phyloP scores from a whole-genome alignment of 2,797 vertebrate genomes.

The Sebastes paucispinis region DNA sequence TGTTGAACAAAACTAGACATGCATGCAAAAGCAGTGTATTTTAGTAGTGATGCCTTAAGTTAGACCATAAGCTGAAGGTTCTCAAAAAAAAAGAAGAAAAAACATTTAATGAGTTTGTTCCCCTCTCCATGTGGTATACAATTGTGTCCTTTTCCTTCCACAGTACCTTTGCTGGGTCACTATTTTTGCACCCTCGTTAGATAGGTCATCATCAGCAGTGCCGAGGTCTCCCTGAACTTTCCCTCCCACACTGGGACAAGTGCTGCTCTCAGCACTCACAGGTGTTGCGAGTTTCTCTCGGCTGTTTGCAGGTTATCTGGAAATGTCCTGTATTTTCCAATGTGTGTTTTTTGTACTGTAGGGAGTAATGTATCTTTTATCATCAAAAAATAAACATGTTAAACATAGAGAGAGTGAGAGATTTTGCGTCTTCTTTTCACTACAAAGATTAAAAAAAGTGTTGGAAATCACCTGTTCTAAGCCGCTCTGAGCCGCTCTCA shows the following conservation, averaged over 20 bases:
- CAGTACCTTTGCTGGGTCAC: constrained; percentile 80
- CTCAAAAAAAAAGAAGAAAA: constrained; percentile 65
- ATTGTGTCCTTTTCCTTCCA: constrained; percentile 82
- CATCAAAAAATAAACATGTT: constrained; percentile 82
- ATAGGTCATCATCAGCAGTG: constrained; percentile 80
- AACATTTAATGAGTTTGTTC: constrained; percentile 79
- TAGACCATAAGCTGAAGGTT: constrained; percentile 83
- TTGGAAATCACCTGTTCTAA: constrained; percentile 55
- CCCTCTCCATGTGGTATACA: constrained; percentile 81
- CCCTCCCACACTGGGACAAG: constrained; percentile 67
- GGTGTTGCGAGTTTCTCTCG: constrained; percentile 73
- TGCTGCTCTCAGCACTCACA: constrained; percentile 75
- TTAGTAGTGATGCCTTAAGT: constrained; percentile 84
- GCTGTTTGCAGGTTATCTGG: constrained; percentile 81
- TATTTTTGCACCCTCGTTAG: constrained; percentile 81
- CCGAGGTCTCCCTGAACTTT: constrained; percentile 73
- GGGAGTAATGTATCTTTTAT: constrained; percentile 84
- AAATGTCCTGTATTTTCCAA: constrained; percentile 83
- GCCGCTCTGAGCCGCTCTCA: constrained; percentile 47
- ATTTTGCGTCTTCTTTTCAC: neutral
- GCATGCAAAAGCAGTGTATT: constrained; percentile 84
- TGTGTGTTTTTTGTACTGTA: constrained; percentile 84
- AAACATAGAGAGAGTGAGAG: constrained; percentile 62
- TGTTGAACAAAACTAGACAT: constrained; percentile 84
- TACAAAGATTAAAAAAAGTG: rapidly evolving